A percentile compares a stretch with the other conserved stretches of the same genome.
These are phyloP conservation scores for Dicrostonyx torquatus DNA, from an alignment of 2,797 vertebrate species.

Conservation along the genomic window DNA sequence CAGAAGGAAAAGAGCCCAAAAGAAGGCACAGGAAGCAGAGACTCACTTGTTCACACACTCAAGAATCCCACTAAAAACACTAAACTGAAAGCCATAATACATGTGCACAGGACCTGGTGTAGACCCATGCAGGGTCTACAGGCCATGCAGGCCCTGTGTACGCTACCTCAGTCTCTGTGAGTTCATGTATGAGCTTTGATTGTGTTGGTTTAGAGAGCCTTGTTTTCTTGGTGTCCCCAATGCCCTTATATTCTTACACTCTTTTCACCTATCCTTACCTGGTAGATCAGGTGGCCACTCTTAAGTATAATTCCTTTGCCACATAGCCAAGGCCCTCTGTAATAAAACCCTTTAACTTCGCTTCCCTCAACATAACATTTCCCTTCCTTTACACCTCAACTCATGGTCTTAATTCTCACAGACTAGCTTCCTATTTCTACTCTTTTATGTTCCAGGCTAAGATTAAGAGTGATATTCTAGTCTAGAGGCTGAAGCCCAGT, in stretches of 20 bases:
- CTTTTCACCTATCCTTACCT: too few species aligned
- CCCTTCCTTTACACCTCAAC: background rate
- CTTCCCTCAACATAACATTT: background rate
- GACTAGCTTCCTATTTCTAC: background rate
- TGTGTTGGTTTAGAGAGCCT: background rate
- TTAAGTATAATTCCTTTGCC: background rate
- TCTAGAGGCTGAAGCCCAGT: background rate
- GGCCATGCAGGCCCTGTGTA: background rate
- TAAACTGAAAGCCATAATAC: background rate
- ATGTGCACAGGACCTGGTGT: background rate
- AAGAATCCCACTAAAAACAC: background rate
- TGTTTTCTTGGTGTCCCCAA: background rate
- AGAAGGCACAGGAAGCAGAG: background rate
- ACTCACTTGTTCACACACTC: background rate
- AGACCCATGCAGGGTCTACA: background rate
- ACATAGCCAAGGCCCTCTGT: background rate
- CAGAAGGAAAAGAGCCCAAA: background rate
- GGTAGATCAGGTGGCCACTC: background rate
- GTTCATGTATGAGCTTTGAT: background rate
- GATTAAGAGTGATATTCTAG: constrained; percentile 1
- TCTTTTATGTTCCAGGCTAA: background rate
- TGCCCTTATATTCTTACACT: background rate
- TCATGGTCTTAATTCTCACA: background rate
- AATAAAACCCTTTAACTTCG: background rate
- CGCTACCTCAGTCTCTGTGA: background rate